Evolutionary conservation across 1,140 invertebrate species (phyloP).

Genomic region (Copidosoma floridanum): DNA sequence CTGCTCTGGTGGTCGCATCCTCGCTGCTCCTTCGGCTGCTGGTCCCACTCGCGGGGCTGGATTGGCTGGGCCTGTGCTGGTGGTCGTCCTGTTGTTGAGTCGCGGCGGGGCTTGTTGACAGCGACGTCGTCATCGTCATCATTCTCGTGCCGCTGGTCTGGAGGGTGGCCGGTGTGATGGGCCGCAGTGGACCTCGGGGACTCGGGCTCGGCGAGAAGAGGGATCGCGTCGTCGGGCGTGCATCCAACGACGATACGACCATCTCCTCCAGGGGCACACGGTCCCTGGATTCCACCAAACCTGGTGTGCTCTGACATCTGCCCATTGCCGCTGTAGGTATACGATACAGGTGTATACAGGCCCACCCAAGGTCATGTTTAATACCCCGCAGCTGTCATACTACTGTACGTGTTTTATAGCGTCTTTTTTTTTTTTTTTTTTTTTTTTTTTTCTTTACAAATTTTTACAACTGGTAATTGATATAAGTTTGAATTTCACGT

Average conservation of each 20-base stretch:
- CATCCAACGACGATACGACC: conserved; percentile 68
- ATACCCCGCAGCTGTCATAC: no score
- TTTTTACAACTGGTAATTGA: no score
- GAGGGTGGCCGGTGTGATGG: conserved; percentile 40
- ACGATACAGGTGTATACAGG: no score
- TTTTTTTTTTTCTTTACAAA: no score
- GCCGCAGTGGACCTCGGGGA: conserved; percentile 50
- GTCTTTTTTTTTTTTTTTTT: no score
- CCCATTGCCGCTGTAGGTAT: conserved; percentile 84
- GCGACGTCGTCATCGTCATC: no score
- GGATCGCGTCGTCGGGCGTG: conserved; percentile 45
- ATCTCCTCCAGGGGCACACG: conserved; percentile 87
- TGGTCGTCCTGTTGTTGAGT: neutral
- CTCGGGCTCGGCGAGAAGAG: conserved; percentile 57
- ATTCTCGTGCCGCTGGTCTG: conserved; percentile 36
- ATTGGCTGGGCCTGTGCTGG: neutral
- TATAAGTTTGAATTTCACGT: no score
- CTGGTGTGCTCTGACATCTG: conserved; percentile 91
- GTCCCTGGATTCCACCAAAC: conserved; percentile 87
- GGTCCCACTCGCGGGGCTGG: conserved; percentile 51
- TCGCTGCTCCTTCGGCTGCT: conserved; percentile 55
- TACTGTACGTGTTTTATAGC: no score
- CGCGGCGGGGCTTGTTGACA: conserved; percentile 45
- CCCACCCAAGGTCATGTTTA: no score
- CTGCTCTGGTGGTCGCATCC: conserved; percentile 44